phyloP scores from a whole-genome alignment of 2,888 invertebrate species.

The Sisyra nigra region DNA sequence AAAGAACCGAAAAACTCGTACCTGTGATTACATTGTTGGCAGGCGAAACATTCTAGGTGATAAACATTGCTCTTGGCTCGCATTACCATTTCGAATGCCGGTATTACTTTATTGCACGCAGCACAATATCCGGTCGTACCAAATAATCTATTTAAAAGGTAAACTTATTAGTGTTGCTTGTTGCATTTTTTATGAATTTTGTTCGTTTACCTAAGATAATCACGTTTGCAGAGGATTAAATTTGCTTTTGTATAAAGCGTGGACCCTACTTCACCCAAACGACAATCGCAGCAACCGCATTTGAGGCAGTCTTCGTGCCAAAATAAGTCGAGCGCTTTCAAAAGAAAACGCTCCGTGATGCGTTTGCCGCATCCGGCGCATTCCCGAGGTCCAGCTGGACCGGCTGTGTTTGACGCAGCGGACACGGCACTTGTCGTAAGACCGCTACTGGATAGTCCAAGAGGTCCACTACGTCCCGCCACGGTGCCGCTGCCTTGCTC shows the following conservation, averaged over 20 bases:
- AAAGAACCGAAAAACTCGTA: slow-evolving; percentile 23
- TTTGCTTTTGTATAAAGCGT: slow-evolving; percentile 83
- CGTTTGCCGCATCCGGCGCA: slow-evolving; percentile 77
- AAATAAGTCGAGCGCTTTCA: slow-evolving; percentile 74
- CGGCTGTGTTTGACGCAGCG: neutral
- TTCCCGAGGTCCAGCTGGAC: slow-evolving; percentile 5
- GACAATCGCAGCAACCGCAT: slow-evolving; percentile 82
- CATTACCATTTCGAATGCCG: slow-evolving; percentile 94
- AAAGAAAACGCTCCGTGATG: slow-evolving; percentile 66
- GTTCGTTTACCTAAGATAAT: slow-evolving; percentile 64
- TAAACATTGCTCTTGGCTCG: slow-evolving; percentile 82
- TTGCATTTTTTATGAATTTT: neutral
- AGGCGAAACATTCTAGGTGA: slow-evolving; percentile 87
- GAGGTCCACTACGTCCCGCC: neutral
- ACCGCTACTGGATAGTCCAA: neutral
- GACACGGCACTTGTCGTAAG: slow-evolving; percentile 1
- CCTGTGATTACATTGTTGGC: slow-evolving; percentile 91
- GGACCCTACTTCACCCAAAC: slow-evolving; percentile 85
- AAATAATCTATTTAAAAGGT: slow-evolving; percentile 50
- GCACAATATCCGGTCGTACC: slow-evolving; percentile 83
- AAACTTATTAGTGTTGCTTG: slow-evolving; percentile 46
- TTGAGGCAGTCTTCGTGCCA: slow-evolving; percentile 94
- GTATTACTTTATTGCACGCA: slow-evolving; percentile 84
- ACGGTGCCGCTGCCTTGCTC: slow-evolving; percentile 1
- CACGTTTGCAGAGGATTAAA: slow-evolving; percentile 78